Conservation (phyloP, 2,113 vertebrate genomes). For the Oxyruncus cristatus region DNA sequence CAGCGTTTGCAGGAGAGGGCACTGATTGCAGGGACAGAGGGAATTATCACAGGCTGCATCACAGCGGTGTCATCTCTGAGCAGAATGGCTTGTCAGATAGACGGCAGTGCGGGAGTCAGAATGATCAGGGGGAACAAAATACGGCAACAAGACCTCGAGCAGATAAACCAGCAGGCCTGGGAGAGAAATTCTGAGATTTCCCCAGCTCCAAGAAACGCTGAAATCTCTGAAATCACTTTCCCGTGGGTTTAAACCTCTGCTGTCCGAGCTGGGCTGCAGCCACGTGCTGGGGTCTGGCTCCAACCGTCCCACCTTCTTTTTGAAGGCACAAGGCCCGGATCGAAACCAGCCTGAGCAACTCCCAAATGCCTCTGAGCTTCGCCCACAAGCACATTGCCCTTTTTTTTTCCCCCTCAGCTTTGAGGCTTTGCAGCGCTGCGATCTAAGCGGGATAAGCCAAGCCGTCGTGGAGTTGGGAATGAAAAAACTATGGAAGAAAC, state of each 20-base stretch:
- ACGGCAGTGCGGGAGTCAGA: not conserved
- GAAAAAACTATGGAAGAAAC: not conserved
- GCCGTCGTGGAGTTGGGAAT: not conserved
- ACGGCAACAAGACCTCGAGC: fast-evolving
- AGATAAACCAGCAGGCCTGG: not conserved
- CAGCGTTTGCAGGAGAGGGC: not conserved
- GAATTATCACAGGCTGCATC: not conserved
- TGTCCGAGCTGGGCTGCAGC: fast-evolving
- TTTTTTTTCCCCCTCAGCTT: not conserved
- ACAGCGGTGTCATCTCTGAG: not conserved
- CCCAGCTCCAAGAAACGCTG: not conserved
- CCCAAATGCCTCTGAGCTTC: not conserved
- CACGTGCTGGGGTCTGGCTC: not conserved
- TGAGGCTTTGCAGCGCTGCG: not conserved
- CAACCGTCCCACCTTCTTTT: not conserved
- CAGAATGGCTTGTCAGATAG: not conserved
- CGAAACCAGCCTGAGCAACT: not conserved
- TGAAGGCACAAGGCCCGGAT: fast-evolving
- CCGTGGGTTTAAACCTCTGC: not conserved
- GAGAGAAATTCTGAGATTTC: not conserved
- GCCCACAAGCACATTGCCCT: not conserved
- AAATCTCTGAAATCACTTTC: not conserved
- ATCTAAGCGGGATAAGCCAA: not conserved
- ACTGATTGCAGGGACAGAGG: not conserved
- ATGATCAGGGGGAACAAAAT: not conserved